Percentiles rank a stretch among this genome's conserved stretches.
Conservation (phyloP, 2,113 vertebrate genomes). For the Pavo muticus region DNA sequence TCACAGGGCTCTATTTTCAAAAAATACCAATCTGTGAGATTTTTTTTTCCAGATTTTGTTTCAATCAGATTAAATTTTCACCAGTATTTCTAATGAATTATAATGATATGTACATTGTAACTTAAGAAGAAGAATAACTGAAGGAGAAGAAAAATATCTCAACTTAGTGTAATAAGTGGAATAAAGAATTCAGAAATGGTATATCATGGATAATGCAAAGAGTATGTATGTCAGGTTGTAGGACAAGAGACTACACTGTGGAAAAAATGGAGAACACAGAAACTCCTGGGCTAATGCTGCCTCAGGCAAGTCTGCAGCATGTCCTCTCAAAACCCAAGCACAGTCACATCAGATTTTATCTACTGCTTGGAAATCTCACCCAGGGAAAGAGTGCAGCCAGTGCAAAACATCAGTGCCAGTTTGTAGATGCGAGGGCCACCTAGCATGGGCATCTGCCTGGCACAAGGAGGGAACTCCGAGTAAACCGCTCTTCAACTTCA, state of each 20-base stretch:
- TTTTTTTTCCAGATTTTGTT: not conserved
- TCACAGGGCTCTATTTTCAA: not conserved
- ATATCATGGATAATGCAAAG: not conserved
- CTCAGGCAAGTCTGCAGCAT: not conserved
- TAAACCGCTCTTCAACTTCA: not conserved
- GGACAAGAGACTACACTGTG: not conserved
- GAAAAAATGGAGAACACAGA: not conserved
- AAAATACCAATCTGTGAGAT: not conserved
- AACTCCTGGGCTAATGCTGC: not conserved
- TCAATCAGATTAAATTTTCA: not conserved
- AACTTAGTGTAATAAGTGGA: not conserved
- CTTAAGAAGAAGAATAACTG: not conserved
- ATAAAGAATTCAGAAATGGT: not conserved
- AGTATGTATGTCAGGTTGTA: not conserved
- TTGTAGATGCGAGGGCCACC: not conserved
- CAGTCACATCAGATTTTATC: not conserved
- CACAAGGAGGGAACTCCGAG: not conserved
- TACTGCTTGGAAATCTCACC: not conserved
- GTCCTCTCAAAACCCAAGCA: not conserved
- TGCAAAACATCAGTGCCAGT: not conserved
- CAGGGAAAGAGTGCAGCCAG: not conserved
- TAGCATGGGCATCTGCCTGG: not conserved
- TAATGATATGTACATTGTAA: not conserved
- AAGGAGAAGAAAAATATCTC: not conserved
- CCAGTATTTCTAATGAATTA: fast-evolving